Evolutionary conservation across 1,140 invertebrate genomes (phyloP).

Genomic region (Glomeris maerens): DNA sequence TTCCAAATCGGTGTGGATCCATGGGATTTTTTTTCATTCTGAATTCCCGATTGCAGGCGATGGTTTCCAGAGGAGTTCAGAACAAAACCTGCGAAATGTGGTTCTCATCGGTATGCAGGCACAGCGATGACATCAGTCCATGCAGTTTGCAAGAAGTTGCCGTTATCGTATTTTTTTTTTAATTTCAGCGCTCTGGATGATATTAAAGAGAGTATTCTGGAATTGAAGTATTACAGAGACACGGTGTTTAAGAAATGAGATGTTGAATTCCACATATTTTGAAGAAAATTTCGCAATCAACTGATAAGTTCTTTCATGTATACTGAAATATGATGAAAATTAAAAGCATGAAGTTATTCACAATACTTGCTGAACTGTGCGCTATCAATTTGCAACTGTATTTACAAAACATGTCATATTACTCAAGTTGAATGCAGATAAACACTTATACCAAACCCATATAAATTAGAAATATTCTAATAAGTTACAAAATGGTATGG

Average conservation of each 20-base stretch:
- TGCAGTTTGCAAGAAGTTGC: neutral
- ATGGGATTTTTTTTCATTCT: constrained; percentile 7
- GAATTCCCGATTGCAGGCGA: constrained; percentile 31
- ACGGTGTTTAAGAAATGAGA: constrained; percentile 36
- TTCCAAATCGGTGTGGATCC: constrained; percentile 12
- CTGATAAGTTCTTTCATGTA: too few relatives aligned
- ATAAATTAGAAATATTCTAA: too few relatives aligned
- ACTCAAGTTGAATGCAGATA: too few relatives aligned
- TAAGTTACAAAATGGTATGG: too few relatives aligned
- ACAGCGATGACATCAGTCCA: neutral
- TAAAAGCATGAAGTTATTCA: too few relatives aligned
- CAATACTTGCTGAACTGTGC: too few relatives aligned
- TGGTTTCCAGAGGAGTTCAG: constrained; percentile 52
- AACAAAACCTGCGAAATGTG: constrained; percentile 45
- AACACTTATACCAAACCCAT: too few relatives aligned
- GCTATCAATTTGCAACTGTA: too few relatives aligned
- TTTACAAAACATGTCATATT: too few relatives aligned
- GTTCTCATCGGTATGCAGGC: constrained; percentile 39
- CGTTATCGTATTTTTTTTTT: constrained; percentile 6
- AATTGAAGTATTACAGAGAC: constrained; percentile 57
- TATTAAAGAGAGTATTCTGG: constrained; percentile 70
- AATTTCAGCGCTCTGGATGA: constrained; percentile 53
- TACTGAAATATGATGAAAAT: too few relatives aligned
- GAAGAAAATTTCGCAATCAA: too few relatives aligned
- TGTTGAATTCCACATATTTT: too few relatives aligned